Evolutionary conservation across 30 jellyfish, hydroid and myxozoan species (phyloP).

Genomic region (Aurelia coerulea): DNA sequence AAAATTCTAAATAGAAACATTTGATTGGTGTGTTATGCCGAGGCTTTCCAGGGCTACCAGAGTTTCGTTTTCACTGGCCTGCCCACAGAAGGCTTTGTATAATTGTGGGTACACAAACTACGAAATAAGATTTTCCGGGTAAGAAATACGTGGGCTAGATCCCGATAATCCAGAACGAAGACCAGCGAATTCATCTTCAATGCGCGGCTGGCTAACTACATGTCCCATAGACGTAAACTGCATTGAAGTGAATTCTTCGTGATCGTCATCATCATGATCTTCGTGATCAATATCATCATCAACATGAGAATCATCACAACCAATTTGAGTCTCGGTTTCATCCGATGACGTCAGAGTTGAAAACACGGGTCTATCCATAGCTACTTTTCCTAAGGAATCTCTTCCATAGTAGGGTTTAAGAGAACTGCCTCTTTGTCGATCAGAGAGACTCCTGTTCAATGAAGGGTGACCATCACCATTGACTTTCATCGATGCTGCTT

Average conservation of each 20-base stretch:
- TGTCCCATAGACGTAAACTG: slow-evolving; percentile 12
- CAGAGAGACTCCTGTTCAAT: slow-evolving; percentile 36
- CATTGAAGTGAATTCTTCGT: too few relatives aligned
- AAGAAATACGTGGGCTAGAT: neutral
- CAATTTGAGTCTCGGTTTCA: slow-evolving; percentile 2
- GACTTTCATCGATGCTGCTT: neutral
- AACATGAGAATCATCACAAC: too few relatives aligned
- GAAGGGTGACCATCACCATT: neutral
- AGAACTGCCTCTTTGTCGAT: neutral
- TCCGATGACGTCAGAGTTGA: slow-evolving; percentile 27
- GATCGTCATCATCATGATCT: neutral
- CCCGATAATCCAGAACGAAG: too few relatives aligned
- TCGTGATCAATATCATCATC: too few relatives aligned
- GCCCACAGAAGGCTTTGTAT: too few relatives aligned
- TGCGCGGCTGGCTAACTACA: slow-evolving; percentile 2
- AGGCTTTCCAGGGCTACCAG: too few relatives aligned
- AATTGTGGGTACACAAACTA: neutral
- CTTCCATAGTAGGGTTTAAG: too few relatives aligned
- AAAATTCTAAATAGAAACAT: too few relatives aligned
- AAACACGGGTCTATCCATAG: neutral
- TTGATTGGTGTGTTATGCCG: too few relatives aligned
- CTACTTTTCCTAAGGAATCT: too few relatives aligned
- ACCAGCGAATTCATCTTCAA: too few relatives aligned
- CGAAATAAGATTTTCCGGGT: slow-evolving; percentile 34
- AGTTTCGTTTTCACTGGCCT: too few relatives aligned